Conservation (phyloP, 2,888 invertebrate genomes). For the Drosophila formosana region DNA sequence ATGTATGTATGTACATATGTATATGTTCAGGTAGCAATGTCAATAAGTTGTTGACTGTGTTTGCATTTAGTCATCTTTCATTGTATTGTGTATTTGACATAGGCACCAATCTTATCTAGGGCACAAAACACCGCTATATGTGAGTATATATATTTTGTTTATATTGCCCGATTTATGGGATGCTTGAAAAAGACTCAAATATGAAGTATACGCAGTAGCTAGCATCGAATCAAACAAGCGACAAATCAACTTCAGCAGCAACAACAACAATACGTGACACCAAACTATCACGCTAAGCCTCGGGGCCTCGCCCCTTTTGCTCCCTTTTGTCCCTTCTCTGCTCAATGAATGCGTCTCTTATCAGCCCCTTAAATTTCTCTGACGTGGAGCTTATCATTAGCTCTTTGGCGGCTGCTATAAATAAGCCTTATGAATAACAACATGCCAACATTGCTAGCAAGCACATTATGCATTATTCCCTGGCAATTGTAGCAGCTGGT, state of each 20-base stretch:
- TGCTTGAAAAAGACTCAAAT: slow-evolving; percentile 25
- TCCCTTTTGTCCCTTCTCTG: slow-evolving; percentile 1
- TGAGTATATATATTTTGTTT: slow-evolving; percentile 20
- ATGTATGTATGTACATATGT: neutral
- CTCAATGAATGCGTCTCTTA: slow-evolving; percentile 27
- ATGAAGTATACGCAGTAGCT: neutral
- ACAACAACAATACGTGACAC: neutral
- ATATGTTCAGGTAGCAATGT: slow-evolving; percentile 14
- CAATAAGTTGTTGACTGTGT: slow-evolving; percentile 14
- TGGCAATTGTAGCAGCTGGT: slow-evolving; percentile 41
- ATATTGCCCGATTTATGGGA: slow-evolving; percentile 49
- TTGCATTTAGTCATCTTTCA: slow-evolving; percentile 11
- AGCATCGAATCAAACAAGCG: neutral
- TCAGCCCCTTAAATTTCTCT: slow-evolving; percentile 39
- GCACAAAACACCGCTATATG: slow-evolving; percentile 1
- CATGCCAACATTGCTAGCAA: slow-evolving; percentile 30
- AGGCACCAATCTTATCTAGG: slow-evolving; percentile 36
- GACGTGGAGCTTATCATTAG: slow-evolving; percentile 50
- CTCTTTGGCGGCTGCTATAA: slow-evolving; percentile 40
- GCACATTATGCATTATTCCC: slow-evolving; percentile 29
- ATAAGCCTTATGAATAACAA: slow-evolving; percentile 45
- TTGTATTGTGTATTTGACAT: slow-evolving; percentile 6
- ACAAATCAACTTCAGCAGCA: slow-evolving; percentile 20
- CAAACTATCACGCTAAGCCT: neutral
- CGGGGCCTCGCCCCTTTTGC: neutral